Evolutionary conservation across 2,888 invertebrate genomes (phyloP), one percentile per base, ranked within the genome.

Genomic region (Yponomeuta evonymella): DNA sequence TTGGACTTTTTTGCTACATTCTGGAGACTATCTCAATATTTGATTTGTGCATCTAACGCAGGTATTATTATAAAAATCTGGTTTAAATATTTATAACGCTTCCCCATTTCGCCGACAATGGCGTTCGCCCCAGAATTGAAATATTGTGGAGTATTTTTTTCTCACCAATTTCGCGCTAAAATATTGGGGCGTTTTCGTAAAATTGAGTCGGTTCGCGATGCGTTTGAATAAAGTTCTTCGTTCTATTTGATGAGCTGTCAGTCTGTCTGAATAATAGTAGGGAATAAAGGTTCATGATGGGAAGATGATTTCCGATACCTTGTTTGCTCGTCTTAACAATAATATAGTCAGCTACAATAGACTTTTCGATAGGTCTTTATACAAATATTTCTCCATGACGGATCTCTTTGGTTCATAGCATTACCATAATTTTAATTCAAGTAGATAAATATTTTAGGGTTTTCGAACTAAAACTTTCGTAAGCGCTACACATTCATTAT

Each of bases 231-330:
- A 58, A 15, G n/a, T 12, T 33, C 30, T 4, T 8, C 48, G 29
- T 23, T 23, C 63, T 70, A 68, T 72, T 72, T 70, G 72, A 72
- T 64, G 72, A 29, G 68, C 70, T 72, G 72, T 72, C 72, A 70
- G 70, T 30, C n/a, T 15, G 70, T 69, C 71, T 65, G 71, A 71
- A 70, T 70, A 72, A 72, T 66, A 66, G 48, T 2, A 48, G 48
- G 33, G 43, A 62, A 67, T 2, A 48, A 30, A 30, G 30, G 36
- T 5, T 43, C 15, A 65, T 70, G 30, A 64, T 62, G 70, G 64
- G 29, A 70, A 70, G 63, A 43, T 48, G 29, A 29, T 48, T 12
- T 29, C 58, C 51, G 29, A 51, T 29, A 51, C 51, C 48, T 68
- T 68, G 65, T 65, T 65, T 65, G 33, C 65, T 8, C 8, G 29